These are phyloP conservation scores for Squalus acanthias DNA, from an alignment of 2,797 vertebrate genomes.

Conservation along the genomic window DNA sequence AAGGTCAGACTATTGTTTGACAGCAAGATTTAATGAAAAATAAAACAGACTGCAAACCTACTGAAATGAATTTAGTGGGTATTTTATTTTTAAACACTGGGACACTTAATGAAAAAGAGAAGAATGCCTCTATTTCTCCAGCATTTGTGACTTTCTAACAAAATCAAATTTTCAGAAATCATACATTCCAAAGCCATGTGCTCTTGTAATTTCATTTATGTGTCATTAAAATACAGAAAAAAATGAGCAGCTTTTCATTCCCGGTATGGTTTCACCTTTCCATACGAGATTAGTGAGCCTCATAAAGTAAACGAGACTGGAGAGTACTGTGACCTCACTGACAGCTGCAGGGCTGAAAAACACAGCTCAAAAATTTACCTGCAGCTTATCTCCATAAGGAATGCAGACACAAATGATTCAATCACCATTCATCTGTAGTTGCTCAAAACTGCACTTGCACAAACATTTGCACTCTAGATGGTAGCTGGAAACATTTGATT, in stretches of 20 bases:
- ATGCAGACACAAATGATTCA: slow-evolving; percentile 1
- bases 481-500: not conserved
- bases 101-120: not conserved
- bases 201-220: not conserved
- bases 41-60: not conserved
- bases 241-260: not conserved
- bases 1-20: not conserved
- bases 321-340: not conserved
- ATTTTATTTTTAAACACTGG: not conserved
- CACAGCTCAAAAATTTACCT: slow-evolving; percentile 28
- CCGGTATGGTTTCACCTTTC: not conserved
- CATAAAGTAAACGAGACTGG: not conserved
- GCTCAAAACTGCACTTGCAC: not conserved
- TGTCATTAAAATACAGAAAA: not conserved
- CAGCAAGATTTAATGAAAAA: not conserved
- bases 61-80: not conserved
- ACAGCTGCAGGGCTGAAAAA: slow-evolving; percentile 27
- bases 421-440: not conserved
- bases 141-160: not conserved
- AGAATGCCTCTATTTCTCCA: not conserved
- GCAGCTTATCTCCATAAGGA: not conserved
- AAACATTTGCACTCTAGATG: not conserved
- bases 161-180: not conserved
- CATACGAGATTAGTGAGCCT: not conserved
- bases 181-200: not conserved